Base-by-base conservation (phyloP, 1,140 invertebrate species). In the Heterodera carotae region DNA sequence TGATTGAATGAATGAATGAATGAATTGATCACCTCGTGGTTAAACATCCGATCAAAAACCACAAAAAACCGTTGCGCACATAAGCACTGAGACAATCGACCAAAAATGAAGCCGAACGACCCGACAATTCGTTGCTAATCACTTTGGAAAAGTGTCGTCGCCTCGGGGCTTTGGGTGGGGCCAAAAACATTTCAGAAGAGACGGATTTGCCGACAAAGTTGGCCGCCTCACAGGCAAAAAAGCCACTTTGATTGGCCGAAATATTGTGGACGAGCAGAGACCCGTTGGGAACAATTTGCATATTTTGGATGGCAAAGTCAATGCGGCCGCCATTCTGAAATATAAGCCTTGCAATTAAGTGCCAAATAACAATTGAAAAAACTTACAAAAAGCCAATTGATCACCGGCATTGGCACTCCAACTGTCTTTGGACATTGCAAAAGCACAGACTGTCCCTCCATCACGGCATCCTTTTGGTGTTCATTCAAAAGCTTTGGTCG, bases 251-350 rank as follows among this genome's bases (percentile, higher is more conserved):
- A 62, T 62, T 62, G 10, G 56, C 27, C 15, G 72, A 74, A 62
- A 74, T 29, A 31, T 74, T 74, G 72, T 74, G 72, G 15, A 74
- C 39, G 36, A 74, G 48, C n/a, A 74, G 72, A 18, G 72, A 74
- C 3, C 72, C 72, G 25, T 74, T 74, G 12, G 72, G 72, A 7
- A 64, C 53, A 10, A 74, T 74, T 74, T 74, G 56, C 72, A 62
- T 62, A 62, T 74, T 74, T 62, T 62, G 64, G 27, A 56, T 29
- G 15, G 64, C 56, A 25, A 74, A 74, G 27, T 74, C 72, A 18
- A 74, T 27, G 39, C 72, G 72, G 0, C 31, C 72, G 27, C 72
- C 72, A 62, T 74, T 74, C 72, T 74, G 59, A 18, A 43, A 43
- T 43, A 12, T 0, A 43, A 43, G 6, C 6, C 4, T 39, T 39